Base-by-base conservation (phyloP, 1,140 invertebrate genomes). In the Probaryconus sp. region DNA sequence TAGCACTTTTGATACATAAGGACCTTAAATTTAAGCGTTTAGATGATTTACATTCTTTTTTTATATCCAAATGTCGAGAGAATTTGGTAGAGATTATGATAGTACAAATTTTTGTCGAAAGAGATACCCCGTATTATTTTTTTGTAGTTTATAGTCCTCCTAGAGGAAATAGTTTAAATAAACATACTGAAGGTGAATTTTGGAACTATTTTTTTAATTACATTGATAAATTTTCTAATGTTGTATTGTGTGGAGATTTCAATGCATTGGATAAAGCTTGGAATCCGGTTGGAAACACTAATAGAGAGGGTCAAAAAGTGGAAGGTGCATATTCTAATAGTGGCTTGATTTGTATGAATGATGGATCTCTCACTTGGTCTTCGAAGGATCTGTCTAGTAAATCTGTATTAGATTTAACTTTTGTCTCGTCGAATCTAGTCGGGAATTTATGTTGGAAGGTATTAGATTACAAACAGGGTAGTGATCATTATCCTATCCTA, bases 401-500 rank as follows among this genome's bases (percentile, higher is more conserved):
- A 11, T 51, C 31, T 2, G 31, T 31, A 3, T 9, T 71, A 1
- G 68, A 72, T 20, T 20, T 76, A 5, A 53, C 60, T 2, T 20
- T 72, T 11, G 24, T 73, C 51, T 70, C 64, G 24, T 37, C 70
- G 48, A 61, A 60, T 43, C 60, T 78, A 37, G 28, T 35, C 33
- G 21, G 58, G 31, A 71, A 76, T 42, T 64, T 80, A 38, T 56
- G 75, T 51, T 79, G 76, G 77, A 48, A 72, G 17, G 58, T 72
- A 5, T 17, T 76, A 16, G 60, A 77, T 5, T 67, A 82, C 20
- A 56, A 70, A 13, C 78, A 78, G 71, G 74, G 77, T 16, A 83
- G 79, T 50, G 81, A 83, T 30, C 80, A 85, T 35, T 80, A 69
- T 16, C 82, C 80, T 5, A 81, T 83, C 13, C 43, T 61, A 14